Evolutionary conservation across 2,113 vertebrate genomes (phyloP).

Genomic region (Boulengerochromis microlepis): DNA sequence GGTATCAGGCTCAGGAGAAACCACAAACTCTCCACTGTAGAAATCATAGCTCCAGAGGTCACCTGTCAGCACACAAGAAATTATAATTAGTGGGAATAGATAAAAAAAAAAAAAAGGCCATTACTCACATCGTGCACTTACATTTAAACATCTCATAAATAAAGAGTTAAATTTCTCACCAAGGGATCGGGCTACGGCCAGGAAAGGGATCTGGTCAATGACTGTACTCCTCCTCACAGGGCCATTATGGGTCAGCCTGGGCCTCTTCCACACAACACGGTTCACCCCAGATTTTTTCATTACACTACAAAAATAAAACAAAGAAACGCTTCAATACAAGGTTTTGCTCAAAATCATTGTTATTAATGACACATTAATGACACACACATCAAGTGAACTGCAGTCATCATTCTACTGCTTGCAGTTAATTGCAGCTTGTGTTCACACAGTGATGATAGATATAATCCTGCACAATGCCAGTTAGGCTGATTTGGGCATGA

Average conservation of each 20-base stretch:
- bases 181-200: slow-evolving; percentile 91
- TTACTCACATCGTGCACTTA: neutral
- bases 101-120: neutral
- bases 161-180: slow-evolving; percentile 37
- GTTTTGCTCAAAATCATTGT: neutral
- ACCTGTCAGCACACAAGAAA: slow-evolving; percentile 60
- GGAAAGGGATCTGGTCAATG: slow-evolving; percentile 96
- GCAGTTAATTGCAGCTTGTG: neutral
- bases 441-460: neutral
- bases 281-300: slow-evolving; percentile 99
- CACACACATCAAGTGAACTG: neutral
- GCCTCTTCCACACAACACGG: slow-evolving; percentile 96
- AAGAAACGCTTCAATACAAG: neutral
- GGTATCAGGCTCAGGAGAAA: slow-evolving; percentile 95
- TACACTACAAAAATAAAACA: slow-evolving; percentile 71
- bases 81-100: neutral
- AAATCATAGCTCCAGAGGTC: slow-evolving; percentile 99
- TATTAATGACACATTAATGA: neutral
- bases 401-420: neutral
- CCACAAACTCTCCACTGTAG: slow-evolving; percentile 96
- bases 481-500: neutral
- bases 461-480: neutral
- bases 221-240: slow-evolving; percentile 95
- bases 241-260: slow-evolving; percentile 88
- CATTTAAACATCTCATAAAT: neutral